Evolutionary conservation across 2,888 invertebrate species (phyloP).

Genomic region (Malthinus seriepunctatus): DNA sequence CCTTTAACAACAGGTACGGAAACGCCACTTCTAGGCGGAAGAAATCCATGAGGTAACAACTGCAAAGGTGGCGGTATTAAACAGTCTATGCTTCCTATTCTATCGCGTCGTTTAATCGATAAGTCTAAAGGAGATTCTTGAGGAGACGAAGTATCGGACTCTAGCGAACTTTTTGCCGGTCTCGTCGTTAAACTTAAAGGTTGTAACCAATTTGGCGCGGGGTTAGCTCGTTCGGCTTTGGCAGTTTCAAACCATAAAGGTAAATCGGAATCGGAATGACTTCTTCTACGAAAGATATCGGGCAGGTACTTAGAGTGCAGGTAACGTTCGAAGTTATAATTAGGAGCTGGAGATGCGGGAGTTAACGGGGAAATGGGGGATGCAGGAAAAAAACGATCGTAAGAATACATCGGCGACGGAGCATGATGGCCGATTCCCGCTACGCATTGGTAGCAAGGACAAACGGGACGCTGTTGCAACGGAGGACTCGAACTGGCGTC

Average conservation of each 20-base stretch:
- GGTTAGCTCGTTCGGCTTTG: slow-evolving; percentile 51
- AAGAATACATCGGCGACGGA: slow-evolving; percentile 51
- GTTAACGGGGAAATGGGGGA: slow-evolving; percentile 62
- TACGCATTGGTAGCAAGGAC: slow-evolving; percentile 53
- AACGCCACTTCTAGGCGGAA: slow-evolving; percentile 61
- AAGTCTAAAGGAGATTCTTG: slow-evolving; percentile 87
- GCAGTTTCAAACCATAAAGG: slow-evolving; percentile 59
- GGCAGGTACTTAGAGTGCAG: slow-evolving; percentile 68
- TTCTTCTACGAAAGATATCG: slow-evolving; percentile 62
- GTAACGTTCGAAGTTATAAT: slow-evolving; percentile 66
- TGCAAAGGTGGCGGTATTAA: slow-evolving; percentile 51
- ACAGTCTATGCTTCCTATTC: slow-evolving; percentile 45
- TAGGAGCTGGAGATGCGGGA: slow-evolving; percentile 60
- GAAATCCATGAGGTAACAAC: slow-evolving; percentile 59
- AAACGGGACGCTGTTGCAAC: slow-evolving; percentile 42
- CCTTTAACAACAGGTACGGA: slow-evolving; percentile 76
- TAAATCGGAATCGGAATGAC: slow-evolving; percentile 70
- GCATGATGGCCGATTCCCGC: slow-evolving; percentile 50
- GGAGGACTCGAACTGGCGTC: slow-evolving; percentile 53
- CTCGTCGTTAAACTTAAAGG: slow-evolving; percentile 47
- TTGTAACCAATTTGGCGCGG: slow-evolving; percentile 49
- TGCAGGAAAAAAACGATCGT: slow-evolving; percentile 58
- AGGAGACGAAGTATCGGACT: slow-evolving; percentile 61
- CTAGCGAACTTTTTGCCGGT: slow-evolving; percentile 56
- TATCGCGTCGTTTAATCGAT: slow-evolving; percentile 65